phyloP scores from a whole-genome alignment of 2,113 vertebrate genomes.

The Hucho hucho region DNA sequence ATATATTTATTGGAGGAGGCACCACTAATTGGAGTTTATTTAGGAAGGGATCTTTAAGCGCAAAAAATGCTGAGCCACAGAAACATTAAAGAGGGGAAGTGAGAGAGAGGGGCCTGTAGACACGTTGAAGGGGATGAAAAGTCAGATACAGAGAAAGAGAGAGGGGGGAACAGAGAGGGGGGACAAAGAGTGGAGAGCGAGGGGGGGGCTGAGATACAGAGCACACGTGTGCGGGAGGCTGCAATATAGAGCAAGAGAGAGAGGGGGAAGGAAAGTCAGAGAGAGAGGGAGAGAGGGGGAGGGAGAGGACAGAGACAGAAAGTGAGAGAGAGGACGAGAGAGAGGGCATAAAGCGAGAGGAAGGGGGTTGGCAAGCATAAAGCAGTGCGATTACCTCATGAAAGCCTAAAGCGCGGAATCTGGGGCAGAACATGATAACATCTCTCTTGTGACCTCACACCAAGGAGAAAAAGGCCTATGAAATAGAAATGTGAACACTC shows the following conservation, averaged over 20 bases:
- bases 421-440: constrained; percentile 26
- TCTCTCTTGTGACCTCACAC: constrained; percentile 1
- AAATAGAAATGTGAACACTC: constrained; percentile 4
- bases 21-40: constrained; percentile 51
- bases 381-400: constrained; percentile 26
- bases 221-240: background rate
- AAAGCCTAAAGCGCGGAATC: constrained; percentile 32
- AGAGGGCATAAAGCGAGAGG: background rate
- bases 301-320: background rate
- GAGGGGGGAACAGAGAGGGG: too few relatives aligned
- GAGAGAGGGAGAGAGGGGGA: background rate
- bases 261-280: background rate
- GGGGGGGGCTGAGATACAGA: background rate
- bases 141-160: too few relatives aligned
- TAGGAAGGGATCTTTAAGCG: constrained; percentile 19
- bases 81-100: constrained; percentile 19
- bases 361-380: constrained; percentile 2
- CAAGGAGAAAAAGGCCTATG: too few relatives aligned
- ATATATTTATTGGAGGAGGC: constrained; percentile 28
- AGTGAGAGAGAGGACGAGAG: background rate
- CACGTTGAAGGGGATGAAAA: background rate
- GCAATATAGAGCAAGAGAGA: background rate
- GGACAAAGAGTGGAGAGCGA: too few relatives aligned
- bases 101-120: background rate
- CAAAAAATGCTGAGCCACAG: constrained; percentile 41